Evolutionary conservation across 2,113 vertebrate genomes (phyloP).

Genomic region (Steatornis caripensis): DNA sequence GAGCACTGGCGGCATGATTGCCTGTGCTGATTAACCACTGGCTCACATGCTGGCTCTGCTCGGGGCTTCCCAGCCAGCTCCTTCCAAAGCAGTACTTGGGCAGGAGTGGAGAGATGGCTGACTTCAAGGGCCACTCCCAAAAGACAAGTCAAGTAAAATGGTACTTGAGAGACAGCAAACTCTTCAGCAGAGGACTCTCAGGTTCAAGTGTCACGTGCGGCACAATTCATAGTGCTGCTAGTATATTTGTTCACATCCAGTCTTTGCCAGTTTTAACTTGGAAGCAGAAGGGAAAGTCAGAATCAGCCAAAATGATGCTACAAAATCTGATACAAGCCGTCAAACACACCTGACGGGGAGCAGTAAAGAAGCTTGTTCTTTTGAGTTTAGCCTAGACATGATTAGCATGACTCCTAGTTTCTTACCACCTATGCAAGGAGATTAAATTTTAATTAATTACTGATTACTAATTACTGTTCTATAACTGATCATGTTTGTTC

Average conservation of each 20-base stretch:
- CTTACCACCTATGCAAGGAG: background rate
- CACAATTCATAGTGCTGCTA: background rate
- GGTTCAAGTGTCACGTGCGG: background rate
- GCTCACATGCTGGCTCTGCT: background rate
- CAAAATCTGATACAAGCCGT: background rate
- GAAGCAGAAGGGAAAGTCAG: background rate
- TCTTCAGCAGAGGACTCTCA: background rate
- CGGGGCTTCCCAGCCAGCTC: background rate
- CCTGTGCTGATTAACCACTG: background rate
- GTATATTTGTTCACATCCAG: background rate
- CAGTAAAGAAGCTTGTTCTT: background rate
- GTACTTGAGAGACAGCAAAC: background rate
- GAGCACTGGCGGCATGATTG: background rate
- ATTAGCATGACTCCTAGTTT: background rate
- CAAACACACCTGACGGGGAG: background rate
- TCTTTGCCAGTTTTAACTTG: background rate
- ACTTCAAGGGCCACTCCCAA: background rate
- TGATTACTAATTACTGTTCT: background rate
- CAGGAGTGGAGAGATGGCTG: rapidly evolving
- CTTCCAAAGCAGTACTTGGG: background rate
- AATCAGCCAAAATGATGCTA: background rate
- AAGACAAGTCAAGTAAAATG: background rate
- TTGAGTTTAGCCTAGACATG: background rate
- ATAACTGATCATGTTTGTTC: background rate
- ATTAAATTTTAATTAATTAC: background rate